Evolutionary conservation across 2,888 invertebrate species (phyloP), one percentile per base, ranked within the genome.

Genomic region (Anaspis maculata): DNA sequence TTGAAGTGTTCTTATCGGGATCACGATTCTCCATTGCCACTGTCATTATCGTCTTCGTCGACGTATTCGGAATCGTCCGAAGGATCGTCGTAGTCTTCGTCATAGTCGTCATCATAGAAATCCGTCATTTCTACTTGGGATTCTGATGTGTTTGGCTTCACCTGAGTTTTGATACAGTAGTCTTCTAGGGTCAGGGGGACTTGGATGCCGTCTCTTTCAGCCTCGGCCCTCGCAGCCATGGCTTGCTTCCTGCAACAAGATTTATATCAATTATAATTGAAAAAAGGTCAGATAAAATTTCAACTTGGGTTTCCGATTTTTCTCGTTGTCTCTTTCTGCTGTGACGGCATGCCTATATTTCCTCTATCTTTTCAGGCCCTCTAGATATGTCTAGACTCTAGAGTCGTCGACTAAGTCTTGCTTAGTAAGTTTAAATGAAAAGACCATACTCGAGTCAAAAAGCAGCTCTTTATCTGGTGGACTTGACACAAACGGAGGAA

Each of bases 161-260:
- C 85, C 66, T 84, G 83, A 26, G 90, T 86, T 66, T 90, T 90
- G 60, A 97, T 88, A 69, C 96, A 96, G 69, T 97, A 97, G 66
- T 98, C 98, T 72, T 98, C 97, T 61, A 97, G 71, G 2, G 98
- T 98, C 52, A 89, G 79, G 7, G 97, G 98, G 52, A 98, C 97
- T 32, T 85, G 85, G 44, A 98, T 92, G 46, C 94, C 94, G 68
- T 98, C 98, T 46, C 87, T 84, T 62, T 92, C 92, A 1, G 98
- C 98, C 47, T 97, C 96, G 30, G 83, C 78, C 59, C 92, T 84
- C 16, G 96, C 95, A 13, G 88, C 88, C 62, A 88, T 82, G 10
- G 97, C 97, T 75, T 98, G 97, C 71, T 94, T 96, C 61, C 96
- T 96, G 62, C 44, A 59, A 43, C 10, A 21, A 11, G 22, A 27